Evolutionary conservation across 2,888 invertebrate species (phyloP), one percentile per base, ranked within the genome.

Genomic region (Odontocerum albicorne): DNA sequence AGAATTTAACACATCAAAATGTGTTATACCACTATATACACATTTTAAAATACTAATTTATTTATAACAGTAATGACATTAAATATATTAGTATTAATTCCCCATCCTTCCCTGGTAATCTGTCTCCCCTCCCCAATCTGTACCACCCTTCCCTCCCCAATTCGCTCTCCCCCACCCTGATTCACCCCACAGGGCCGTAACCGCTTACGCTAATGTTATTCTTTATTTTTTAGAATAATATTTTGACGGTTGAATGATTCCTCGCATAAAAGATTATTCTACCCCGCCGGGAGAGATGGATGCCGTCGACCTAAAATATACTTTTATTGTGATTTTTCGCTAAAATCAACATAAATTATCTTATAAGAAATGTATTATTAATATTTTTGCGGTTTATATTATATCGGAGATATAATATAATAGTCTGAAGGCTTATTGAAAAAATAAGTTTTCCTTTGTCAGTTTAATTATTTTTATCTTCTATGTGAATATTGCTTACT

Each of bases 191-290:
- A 19, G 40, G 31, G 51, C 57, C 57, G 57, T 55, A 57, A 56
- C 61, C 61, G 61, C 61, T 61, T 61, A 57, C 57, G 57, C 59
- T 61, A 61, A 61, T 61, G 61, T 61, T 61, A 59, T 61, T 61
- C 59, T 59, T 57, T 61, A 61, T 61, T 61, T 61, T 61, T 61
- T 59, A 61, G 61, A 61, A 61, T 61, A 61, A 61, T 59, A 61
- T 61, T 61, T 61, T 59, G 56, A 51, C 59, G 57, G 61, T 55
- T 59, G 61, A 61, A 61, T 59, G 61, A 57, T 61, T 59, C 61
- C 46, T 47, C 59, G 57, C 59, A 59, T 57, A 58, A 47, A 51
- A 61, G 61, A 61, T 61, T 61, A 61, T 59, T 59, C 54, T 54
- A 47, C 52, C 59, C 43, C 52, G 36, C 16, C 50, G 51, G 22